A percentile compares a stretch with the other conserved stretches of the same genome.
These are phyloP conservation scores for Amphipoea lucens DNA, from an alignment of 2,888 invertebrate species.

Conservation along the genomic window DNA sequence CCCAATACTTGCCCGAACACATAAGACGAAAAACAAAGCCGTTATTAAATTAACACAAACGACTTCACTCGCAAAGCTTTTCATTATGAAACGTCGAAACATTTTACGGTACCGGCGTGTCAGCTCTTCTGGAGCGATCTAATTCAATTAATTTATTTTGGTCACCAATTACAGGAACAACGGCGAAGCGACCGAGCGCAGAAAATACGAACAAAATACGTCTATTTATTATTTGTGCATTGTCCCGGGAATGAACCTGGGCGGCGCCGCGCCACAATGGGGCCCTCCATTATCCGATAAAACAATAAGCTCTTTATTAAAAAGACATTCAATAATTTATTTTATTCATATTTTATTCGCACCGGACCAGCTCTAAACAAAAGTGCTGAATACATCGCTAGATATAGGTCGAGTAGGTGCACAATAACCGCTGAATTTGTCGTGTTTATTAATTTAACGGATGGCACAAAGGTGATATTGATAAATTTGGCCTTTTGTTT, in stretches of 20 bases:
- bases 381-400: conserved; percentile 80
- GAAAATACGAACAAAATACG: conserved; percentile 87
- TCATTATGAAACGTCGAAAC: conserved; percentile 83
- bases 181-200: conserved; percentile 86
- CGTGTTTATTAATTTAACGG: conserved; percentile 56
- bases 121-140: conserved; percentile 82
- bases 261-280: conserved; percentile 84
- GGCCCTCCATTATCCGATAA: conserved; percentile 86
- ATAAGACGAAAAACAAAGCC: conserved; percentile 69
- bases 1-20: conserved; percentile 28
- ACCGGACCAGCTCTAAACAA: conserved; percentile 80
- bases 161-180: conserved; percentile 87
- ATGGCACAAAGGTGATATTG: conserved; percentile 55
- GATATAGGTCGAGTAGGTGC: conserved; percentile 35
- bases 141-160: conserved; percentile 89
- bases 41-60: conserved; percentile 75
- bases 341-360: conserved; percentile 89
- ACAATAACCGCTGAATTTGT: conserved; percentile 60
- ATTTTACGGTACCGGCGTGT: conserved; percentile 84
- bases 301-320: conserved; percentile 90
- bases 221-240: conserved; percentile 89
- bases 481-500: conserved; percentile 60
- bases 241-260: conserved; percentile 82
- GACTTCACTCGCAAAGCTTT: conserved; percentile 77
- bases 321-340: conserved; percentile 90